Base-by-base conservation (phyloP, 2,113 vertebrate species). In the Dasyornis broadbenti region DNA sequence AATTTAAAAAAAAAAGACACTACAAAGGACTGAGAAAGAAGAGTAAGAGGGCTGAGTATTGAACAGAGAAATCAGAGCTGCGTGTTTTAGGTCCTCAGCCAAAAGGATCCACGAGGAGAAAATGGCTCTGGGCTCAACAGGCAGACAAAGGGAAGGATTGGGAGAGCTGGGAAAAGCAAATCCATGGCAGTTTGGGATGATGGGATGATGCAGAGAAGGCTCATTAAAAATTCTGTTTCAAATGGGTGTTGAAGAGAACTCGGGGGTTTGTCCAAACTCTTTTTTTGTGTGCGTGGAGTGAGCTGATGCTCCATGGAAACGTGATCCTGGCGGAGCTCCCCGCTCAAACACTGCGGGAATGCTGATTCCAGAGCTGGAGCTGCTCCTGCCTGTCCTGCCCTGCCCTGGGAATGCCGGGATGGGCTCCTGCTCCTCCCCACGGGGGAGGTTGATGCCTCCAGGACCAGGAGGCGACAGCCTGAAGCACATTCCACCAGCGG, bases 61-160 rank as follows among this genome's bases (percentile, higher is more conserved):
- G 42, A 83, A 39, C 11, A 63, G 59, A 78, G 53, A 45, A 70
- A 77, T 18, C 44, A 84, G 53, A 94, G 44, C 33, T 56, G 18
- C 0, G 0, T 59, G 86, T 9, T 89, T 95, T 95, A 40, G 60
- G 22, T 53, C n/a, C 50, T 89, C 61, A 37, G 61, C 57, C 76
- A 52, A 72, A 64, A 60, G 65, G 45, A 93, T 70, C 42, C 52
- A 64, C 7, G 4, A 76, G 61, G 42, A 72, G 66, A 22, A 89
- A 85, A 85, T 56, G 78, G 52, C 81, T 94, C 81, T 70, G 56
- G 65, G 81, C 89, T 92, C 61, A 86, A 92, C 91, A 84, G 71
- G 69, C 7, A 22, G 71, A 21, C 76, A 84, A 61, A 83, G 64
- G 33, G 40, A 69, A 75, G 35, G 68, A n/a, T 13, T 64, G n/a